phyloP scores from a whole-genome alignment of 2,113 vertebrate species.

The Turnix velox region DNA sequence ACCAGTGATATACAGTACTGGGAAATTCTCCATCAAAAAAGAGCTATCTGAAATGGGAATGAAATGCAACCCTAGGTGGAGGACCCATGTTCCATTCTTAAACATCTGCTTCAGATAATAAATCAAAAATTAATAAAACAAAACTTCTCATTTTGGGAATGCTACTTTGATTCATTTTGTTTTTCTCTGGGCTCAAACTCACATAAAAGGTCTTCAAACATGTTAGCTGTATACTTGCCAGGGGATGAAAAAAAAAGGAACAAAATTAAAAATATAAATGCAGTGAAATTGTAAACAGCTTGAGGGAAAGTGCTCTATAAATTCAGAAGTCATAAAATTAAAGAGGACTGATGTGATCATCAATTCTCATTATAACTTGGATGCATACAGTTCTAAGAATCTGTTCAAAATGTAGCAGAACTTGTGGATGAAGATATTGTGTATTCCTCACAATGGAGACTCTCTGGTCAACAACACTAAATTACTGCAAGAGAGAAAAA shows the following conservation, averaged over 20 bases:
- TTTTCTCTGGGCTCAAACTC: background rate
- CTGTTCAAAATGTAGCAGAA: background rate
- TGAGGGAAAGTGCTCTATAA: background rate
- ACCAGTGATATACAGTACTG: background rate
- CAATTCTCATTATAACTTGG: background rate
- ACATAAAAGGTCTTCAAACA: background rate
- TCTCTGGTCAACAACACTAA: background rate
- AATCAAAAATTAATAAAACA: background rate
- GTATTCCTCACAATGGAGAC: background rate
- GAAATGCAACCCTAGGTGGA: background rate
- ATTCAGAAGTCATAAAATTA: background rate
- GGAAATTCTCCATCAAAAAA: background rate
- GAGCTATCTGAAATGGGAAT: background rate
- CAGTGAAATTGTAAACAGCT: background rate
- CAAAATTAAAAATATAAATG: background rate
- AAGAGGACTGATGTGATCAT: background rate
- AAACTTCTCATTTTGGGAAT: background rate
- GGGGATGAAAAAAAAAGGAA: background rate
- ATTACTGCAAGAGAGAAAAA: background rate
- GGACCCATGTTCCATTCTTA: background rate
- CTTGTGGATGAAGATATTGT: background rate
- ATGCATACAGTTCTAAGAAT: background rate
- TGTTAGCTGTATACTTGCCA: background rate
- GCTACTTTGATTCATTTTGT: background rate
- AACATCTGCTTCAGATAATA: background rate